Evolutionary conservation across 2,113 vertebrate genomes (phyloP).

Genomic region (Acrocephalus arundinaceus): DNA sequence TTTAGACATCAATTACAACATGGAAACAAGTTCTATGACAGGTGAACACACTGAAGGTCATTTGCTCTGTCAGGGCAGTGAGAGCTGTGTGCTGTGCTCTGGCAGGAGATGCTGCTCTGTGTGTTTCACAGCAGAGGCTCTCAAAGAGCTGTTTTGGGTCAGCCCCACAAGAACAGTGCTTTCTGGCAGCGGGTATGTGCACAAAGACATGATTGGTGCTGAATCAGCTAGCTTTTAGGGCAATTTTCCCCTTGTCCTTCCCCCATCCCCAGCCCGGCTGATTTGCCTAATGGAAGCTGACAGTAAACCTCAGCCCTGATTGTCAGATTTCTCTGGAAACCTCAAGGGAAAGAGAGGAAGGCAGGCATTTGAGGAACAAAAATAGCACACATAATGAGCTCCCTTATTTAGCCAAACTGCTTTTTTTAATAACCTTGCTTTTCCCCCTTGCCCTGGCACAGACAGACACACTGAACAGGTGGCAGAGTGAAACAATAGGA

Average conservation of each 20-base stretch:
- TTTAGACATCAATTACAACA: not conserved
- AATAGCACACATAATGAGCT: slow-evolving; percentile 74
- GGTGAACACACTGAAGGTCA: not conserved
- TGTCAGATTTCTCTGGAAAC: slow-evolving; percentile 73
- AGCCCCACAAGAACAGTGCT: not conserved
- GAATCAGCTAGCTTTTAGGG: slow-evolving; percentile 65
- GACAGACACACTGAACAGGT: not conserved
- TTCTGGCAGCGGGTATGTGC: not conserved
- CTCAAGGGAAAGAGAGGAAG: slow-evolving; percentile 59
- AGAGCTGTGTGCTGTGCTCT: not conserved
- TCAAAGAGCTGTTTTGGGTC: not conserved
- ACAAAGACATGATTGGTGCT: not conserved
- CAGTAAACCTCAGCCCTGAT: slow-evolving; percentile 70
- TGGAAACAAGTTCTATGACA: not conserved
- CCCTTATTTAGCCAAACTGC: slow-evolving; percentile 69
- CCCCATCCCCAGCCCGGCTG: not conserved
- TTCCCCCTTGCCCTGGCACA: not conserved
- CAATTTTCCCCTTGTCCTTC: slow-evolving; percentile 24
- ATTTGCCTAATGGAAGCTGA: slow-evolving; percentile 79
- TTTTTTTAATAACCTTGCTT: slow-evolving; percentile 53
- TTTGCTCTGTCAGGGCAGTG: not conserved
- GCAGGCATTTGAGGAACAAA: slow-evolving; percentile 69
- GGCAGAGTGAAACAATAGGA: not conserved
- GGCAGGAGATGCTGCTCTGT: not conserved
- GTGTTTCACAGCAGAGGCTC: not conserved